phyloP scores from a whole-genome alignment of 2,797 vertebrate species.

The Peromyscus nudipes region DNA sequence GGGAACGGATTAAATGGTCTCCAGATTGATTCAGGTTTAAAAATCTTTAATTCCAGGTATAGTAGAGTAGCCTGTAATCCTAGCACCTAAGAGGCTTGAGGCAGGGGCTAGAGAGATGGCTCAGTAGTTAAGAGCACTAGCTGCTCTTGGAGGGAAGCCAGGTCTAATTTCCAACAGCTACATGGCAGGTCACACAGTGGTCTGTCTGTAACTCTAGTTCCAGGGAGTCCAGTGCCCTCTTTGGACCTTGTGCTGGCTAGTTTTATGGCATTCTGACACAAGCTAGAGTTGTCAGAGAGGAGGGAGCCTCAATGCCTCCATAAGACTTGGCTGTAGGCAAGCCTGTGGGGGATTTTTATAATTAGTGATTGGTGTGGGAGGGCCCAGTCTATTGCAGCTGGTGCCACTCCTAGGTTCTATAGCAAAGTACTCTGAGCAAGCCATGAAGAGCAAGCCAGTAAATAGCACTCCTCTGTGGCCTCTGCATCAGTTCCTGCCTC shows the following conservation, averaged over 20 bases:
- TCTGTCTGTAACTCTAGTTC: neutral
- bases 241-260: neutral
- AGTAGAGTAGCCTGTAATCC: neutral
- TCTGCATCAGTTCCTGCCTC: no score
- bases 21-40: constrained; percentile 25
- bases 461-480: neutral
- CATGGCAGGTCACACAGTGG: neutral
- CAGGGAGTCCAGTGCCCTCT: neutral
- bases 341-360: no score
- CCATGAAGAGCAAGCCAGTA: neutral
- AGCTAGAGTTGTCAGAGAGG: no score
- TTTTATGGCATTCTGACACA: neutral
- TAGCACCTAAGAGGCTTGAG: neutral
- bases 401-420: neutral
- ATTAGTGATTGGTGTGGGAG: no score
- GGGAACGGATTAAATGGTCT: neutral
- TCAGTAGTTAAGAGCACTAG: no score
- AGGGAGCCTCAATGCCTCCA: no score
- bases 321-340: no score
- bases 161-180: neutral
- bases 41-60: constrained; percentile 14
- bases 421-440: neutral
- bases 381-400: neutral
- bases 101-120: neutral
- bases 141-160: neutral